phyloP scores from a whole-genome alignment of 2,888 invertebrate species.

The Netelia fuscicornis region DNA sequence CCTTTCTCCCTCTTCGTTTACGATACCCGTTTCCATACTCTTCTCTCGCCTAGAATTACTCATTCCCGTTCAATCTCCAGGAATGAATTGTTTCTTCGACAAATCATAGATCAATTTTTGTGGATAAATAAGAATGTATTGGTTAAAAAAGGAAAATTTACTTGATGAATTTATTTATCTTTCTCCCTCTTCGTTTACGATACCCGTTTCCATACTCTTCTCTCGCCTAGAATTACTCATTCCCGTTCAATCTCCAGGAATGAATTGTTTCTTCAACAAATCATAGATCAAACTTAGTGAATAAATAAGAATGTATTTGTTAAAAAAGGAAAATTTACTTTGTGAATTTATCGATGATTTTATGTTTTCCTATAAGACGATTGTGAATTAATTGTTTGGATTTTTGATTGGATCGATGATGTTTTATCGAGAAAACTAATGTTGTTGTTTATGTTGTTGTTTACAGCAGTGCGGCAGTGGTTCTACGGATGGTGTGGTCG shows the following conservation, averaged over 20 bases:
- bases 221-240: constrained; percentile 41
- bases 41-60: constrained; percentile 34
- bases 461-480: constrained; percentile 81
- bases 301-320: not conserved
- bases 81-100: not conserved
- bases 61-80: constrained; percentile 8
- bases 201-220: constrained; percentile 18
- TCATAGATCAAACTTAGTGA: not conserved
- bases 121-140: not conserved
- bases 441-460: constrained; percentile 39
- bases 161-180: not conserved
- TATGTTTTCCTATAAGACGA: no score
- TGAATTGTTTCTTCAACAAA: not conserved
- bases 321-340: not conserved
- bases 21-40: constrained; percentile 17
- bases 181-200: constrained; percentile 5
- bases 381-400: not conserved
- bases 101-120: not conserved
- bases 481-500: constrained; percentile 76
- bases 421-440: not conserved
- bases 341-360: no score
- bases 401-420: not conserved
- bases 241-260: not conserved
- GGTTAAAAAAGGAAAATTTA: not conserved
- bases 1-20: constrained; percentile 14